A percentile compares a stretch with the other conserved stretches of the same genome.
Evolutionary conservation across 2,113 vertebrate genomes (phyloP).

Genomic region (Felis catus): F.catus_Fca126_mat1.0 CM031417.1:69826501-69827000

Average conservation of each 20-base stretch:
- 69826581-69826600: not conserved
- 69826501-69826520: not conserved
- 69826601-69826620: not conserved
- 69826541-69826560: not conserved
- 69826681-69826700: not conserved
- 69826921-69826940: too few relatives aligned
- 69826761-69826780: too few relatives aligned
- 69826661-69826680: not conserved
- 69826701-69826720: not conserved
- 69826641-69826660: not conserved
- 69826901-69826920: too few relatives aligned
- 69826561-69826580: not conserved
- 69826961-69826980: not conserved
- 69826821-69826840: too few relatives aligned
- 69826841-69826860: too few relatives aligned
- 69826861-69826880: too few relatives aligned
- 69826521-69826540: not conserved
- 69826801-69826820: too few relatives aligned
- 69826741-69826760: too few relatives aligned
- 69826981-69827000: not conserved
- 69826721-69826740: too few relatives aligned
- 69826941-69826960: not conserved
- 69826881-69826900: too few relatives aligned
- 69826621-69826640: not conserved
- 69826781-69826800: too few relatives aligned